Percentiles rank a stretch among this genome's conserved stretches.
These are phyloP conservation scores for Uropetala carovei DNA, from an alignment of 2,888 invertebrate genomes.

Conservation along the genomic window DNA sequence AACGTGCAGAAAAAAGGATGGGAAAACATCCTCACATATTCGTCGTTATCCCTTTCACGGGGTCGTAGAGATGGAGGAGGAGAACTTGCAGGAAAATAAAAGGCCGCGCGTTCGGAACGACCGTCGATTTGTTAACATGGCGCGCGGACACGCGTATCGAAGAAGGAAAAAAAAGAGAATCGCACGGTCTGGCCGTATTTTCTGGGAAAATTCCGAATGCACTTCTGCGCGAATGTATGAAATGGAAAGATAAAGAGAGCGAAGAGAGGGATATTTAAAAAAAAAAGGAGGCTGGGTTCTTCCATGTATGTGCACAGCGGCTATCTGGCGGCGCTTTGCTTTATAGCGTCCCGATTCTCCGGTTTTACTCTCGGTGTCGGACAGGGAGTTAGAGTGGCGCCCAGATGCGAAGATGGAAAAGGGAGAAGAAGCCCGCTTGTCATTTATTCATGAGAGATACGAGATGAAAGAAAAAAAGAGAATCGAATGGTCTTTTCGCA, in stretches of 20 bases:
- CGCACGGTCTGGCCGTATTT: neutral
- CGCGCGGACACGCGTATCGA: neutral
- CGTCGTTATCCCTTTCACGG: slow-evolving; percentile 45
- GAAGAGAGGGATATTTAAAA: too few species aligned
- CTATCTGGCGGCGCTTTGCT: neutral
- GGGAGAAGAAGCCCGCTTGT: too few species aligned
- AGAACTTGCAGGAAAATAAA: neutral
- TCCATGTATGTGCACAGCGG: neutral
- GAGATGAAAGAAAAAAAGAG: too few species aligned
- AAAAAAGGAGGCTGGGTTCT: neutral
- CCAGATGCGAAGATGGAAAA: too few species aligned
- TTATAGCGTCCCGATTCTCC: neutral
- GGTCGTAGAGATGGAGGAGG: neutral
- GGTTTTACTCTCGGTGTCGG: neutral
- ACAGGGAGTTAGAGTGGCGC: neutral
- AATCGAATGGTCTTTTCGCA: too few species aligned
- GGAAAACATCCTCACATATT: slow-evolving; percentile 9
- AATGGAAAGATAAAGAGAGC: neutral
- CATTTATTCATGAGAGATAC: too few species aligned
- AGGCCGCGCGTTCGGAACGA: neutral
- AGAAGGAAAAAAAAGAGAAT: neutral
- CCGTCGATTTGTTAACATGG: slow-evolving; percentile 29
- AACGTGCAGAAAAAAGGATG: neutral
- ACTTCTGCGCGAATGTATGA: neutral
- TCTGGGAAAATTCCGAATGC: neutral